Evolutionary conservation across 2,797 vertebrate species (phyloP).

Genomic region (Cottoperca gobio): DNA sequence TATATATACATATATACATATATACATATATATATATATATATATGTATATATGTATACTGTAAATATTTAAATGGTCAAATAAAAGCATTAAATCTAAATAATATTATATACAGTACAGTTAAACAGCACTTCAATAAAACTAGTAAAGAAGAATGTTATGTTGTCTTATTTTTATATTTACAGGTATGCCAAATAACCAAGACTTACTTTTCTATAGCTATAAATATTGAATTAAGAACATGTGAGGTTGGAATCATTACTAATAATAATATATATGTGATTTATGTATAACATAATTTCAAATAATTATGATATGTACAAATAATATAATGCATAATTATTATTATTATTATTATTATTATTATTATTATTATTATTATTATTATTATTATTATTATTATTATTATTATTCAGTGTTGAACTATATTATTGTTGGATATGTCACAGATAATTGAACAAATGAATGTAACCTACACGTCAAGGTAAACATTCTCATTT

Average conservation of each 20-base stretch:
- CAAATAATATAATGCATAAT: too few species aligned
- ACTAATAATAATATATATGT: neutral
- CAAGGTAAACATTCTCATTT: conserved; percentile 6
- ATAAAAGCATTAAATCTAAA: neutral
- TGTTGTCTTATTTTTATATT: neutral
- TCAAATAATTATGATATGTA: too few species aligned
- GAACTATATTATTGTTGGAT: neutral
- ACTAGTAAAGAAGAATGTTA: neutral
- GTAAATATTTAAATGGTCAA: too few species aligned
- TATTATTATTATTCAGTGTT: neutral
- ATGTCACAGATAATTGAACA: neutral
- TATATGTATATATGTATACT: too few species aligned
- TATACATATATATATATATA: too few species aligned
- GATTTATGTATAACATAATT: neutral
- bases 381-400: too few species aligned
- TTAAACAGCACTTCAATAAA: neutral
- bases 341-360: too few species aligned
- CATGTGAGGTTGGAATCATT: neutral
- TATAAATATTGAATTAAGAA: neutral
- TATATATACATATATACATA: too few species aligned
- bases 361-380: too few species aligned
- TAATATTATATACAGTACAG: neutral
- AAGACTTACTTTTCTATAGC: neutral
- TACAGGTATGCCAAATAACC: neutral
- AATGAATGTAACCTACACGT: neutral